Base-by-base conservation (phyloP, 2,888 invertebrate genomes). In the Oscheius sp. region DNA sequence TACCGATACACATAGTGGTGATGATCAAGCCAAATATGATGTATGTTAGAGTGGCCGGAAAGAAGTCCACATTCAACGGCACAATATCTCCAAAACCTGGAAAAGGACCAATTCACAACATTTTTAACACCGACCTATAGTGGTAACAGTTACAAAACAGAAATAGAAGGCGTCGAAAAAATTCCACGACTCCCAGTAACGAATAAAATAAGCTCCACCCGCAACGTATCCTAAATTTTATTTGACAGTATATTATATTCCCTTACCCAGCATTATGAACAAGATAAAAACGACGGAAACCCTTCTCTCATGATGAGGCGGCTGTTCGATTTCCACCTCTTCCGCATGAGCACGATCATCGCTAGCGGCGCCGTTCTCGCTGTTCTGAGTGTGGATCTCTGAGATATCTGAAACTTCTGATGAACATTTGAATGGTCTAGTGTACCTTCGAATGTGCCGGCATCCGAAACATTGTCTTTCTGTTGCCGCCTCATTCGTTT, bases 121-220 rank as follows among this genome's bases (percentile, higher is more conserved):
- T 35, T 35, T 3, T 35, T 23, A 5, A 55, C 23, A 23, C 3
- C 55, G 13, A 84, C 87, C 88, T 76, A 88, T 88, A 5, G 88
- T 88, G 35, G 88, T 88, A 59, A 88, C 88, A 52, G 88, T 89
- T 66, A 88, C 89, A 74, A 88, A 87, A 75, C 88, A 88, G 73
- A 88, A 88, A 76, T 88, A 88, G 75, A 88, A 88, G 16, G 88
- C 86, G 52, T 89, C 88, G 74, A 89, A 86, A 72, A 88, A 89
- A 23, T 78, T 81, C 88, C 88, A 88, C 45, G 81, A 77, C 76
- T 88, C 88, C 88, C 88, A 88, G 55, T 85, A 81, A 41, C 86
- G 86, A 66, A 88, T 85, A 56, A 89, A 70, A 63, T 84, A 84
- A n/a, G 88, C 88, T 23, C 88, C 88, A 59, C 88, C 86, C 52